Percentiles rank a stretch among this genome's conserved stretches.
Evolutionary conservation across 2,113 vertebrate genomes (phyloP).

Genomic region (Neolamprologus longior): DNA sequence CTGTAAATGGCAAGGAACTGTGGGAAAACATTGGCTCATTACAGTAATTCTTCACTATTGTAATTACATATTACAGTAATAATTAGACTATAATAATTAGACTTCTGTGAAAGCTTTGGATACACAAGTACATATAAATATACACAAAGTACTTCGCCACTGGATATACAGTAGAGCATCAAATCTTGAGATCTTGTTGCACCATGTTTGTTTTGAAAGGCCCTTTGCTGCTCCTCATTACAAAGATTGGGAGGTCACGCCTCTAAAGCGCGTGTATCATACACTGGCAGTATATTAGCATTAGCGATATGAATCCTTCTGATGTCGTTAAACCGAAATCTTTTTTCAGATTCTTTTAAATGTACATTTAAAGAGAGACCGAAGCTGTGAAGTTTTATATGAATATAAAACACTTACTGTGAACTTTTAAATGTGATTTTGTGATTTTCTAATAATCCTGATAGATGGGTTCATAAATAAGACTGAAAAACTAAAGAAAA

Average conservation of each 20-base stretch:
- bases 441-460: neutral
- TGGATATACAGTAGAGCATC: neutral
- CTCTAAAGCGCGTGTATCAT: neutral
- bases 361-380: neutral
- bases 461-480: neutral
- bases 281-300: neutral
- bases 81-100: neutral
- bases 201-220: neutral
- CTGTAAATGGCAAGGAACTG: neutral
- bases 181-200: neutral
- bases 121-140: neutral
- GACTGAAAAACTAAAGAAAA: neutral
- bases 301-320: neutral
- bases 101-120: neutral
- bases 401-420: neutral
- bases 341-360: neutral
- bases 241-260: neutral
- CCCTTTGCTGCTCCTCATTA: neutral
- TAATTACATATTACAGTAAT: neutral
- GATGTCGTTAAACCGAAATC: neutral
- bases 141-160: neutral
- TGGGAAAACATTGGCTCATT: neutral
- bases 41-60: neutral
- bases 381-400: neutral
- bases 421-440: neutral